A percentile compares a stretch with the other conserved stretches of the same genome.
phyloP scores from a whole-genome alignment of 1,140 invertebrate genomes.

The Drosophila melanica region DNA sequence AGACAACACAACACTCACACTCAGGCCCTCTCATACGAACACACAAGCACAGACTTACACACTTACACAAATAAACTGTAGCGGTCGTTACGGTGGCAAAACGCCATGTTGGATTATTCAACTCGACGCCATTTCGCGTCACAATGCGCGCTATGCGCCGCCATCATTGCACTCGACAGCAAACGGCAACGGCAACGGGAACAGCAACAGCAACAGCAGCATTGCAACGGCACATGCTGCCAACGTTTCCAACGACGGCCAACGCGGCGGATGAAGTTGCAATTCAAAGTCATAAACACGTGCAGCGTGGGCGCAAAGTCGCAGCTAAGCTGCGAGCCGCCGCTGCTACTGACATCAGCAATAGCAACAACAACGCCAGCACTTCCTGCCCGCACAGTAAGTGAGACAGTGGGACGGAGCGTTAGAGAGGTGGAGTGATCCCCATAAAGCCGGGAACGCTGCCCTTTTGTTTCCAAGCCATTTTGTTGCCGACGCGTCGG shows the following conservation, averaged over 20 bases:
- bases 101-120: conserved; percentile 81
- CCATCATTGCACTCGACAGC: conserved; percentile 79
- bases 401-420: neutral
- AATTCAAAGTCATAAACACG: conserved; percentile 83
- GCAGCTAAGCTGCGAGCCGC: conserved; percentile 72
- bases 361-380: conserved; percentile 42
- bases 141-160: conserved; percentile 77
- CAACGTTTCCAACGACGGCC: conserved; percentile 19
- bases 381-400: conserved; percentile 53
- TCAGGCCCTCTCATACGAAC: conserved; percentile 27
- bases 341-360: conserved; percentile 58
- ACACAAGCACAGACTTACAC: conserved; percentile 1
- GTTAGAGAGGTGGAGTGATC: conserved; percentile 7
- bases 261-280: conserved; percentile 75
- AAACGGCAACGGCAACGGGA: conserved; percentile 42
- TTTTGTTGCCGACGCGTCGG: conserved; percentile 48
- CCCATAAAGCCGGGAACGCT: conserved; percentile 16
- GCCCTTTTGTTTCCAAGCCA: conserved; percentile 49
- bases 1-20: conserved; percentile 58
- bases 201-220: conserved; percentile 4
- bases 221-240: conserved; percentile 14
- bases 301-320: conserved; percentile 80
- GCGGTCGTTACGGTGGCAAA: conserved; percentile 62
- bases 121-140: conserved; percentile 80
- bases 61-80: conserved; percentile 52